phyloP scores from a whole-genome alignment of 2,797 vertebrate species.

The Tarsius wallacei region DNA sequence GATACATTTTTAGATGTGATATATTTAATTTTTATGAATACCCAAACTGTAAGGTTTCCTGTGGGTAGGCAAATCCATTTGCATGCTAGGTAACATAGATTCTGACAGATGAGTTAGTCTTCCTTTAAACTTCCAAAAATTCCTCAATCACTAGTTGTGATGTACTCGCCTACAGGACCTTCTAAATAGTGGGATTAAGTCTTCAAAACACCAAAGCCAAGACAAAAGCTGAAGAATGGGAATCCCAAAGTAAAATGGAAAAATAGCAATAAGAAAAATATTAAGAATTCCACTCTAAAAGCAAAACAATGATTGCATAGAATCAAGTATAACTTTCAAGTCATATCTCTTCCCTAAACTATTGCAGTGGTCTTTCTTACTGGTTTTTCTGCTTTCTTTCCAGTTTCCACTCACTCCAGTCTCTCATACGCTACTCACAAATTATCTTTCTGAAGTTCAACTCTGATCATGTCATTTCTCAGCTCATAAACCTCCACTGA shows the following conservation, averaged over 20 bases:
- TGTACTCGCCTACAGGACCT: not conserved
- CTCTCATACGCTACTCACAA: not conserved
- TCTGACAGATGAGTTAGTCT: not conserved
- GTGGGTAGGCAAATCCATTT: not conserved
- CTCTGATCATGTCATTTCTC: slow-evolving; percentile 62
- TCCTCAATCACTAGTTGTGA: not conserved
- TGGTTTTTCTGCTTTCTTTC: not conserved
- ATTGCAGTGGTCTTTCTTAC: not conserved
- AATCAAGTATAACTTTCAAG: slow-evolving; percentile 12
- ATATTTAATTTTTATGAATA: slow-evolving; percentile 67
- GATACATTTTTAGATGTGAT: slow-evolving; percentile 81
- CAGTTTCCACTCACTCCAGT: not conserved
- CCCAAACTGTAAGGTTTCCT: not conserved
- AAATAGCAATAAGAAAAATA: slow-evolving; percentile 64
- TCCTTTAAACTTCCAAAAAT: slow-evolving; percentile 34
- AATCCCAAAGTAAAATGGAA: slow-evolving; percentile 57
- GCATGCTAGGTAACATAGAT: not conserved
- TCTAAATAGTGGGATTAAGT: not conserved
- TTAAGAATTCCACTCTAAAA: slow-evolving; percentile 34
- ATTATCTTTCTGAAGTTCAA: slow-evolving; percentile 50
- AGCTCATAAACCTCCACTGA: slow-evolving; percentile 68
- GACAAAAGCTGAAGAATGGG: not conserved
- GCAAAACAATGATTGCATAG: not conserved
- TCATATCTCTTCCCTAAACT: not conserved
- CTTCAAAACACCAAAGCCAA: slow-evolving; percentile 36